phyloP scores from a whole-genome alignment of 2,113 vertebrate species.

The Thalassoma bifasciatum region DNA sequence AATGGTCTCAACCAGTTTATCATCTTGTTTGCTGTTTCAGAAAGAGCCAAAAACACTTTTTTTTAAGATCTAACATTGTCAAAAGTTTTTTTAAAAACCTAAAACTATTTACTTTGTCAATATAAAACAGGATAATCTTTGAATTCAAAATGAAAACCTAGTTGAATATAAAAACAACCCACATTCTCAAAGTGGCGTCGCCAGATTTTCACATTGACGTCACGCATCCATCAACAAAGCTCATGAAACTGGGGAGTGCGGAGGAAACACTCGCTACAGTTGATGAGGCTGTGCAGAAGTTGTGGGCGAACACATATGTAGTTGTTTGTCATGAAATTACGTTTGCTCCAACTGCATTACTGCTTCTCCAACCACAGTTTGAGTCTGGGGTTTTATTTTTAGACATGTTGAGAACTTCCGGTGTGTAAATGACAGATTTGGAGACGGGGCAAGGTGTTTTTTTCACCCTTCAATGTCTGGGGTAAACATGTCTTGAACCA shows the following conservation, averaged over 20 bases:
- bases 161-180: background rate
- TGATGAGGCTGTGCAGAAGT: constrained; percentile 3
- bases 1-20: too few relatives aligned
- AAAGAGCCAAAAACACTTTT: too few relatives aligned
- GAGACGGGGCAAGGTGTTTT: constrained; percentile 10
- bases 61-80: too few relatives aligned
- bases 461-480: background rate
- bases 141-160: too few relatives aligned
- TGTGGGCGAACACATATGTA: constrained; percentile 37
- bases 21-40: too few relatives aligned
- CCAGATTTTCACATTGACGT: constrained; percentile 5
- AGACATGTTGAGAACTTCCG: constrained; percentile 14
- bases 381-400: constrained; percentile 46
- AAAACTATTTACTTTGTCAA: too few relatives aligned
- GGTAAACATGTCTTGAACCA: background rate
- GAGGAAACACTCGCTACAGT: constrained; percentile 3
- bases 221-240: background rate
- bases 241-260: background rate
- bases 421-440: constrained; percentile 10
- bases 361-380: constrained; percentile 51
- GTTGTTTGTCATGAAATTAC: constrained; percentile 43
- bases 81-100: too few relatives aligned
- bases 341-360: constrained; percentile 23
- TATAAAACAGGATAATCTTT: too few relatives aligned
- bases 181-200: background rate